phyloP scores from a whole-genome alignment of 2,888 invertebrate genomes.

The Panorpa germanica region DNA sequence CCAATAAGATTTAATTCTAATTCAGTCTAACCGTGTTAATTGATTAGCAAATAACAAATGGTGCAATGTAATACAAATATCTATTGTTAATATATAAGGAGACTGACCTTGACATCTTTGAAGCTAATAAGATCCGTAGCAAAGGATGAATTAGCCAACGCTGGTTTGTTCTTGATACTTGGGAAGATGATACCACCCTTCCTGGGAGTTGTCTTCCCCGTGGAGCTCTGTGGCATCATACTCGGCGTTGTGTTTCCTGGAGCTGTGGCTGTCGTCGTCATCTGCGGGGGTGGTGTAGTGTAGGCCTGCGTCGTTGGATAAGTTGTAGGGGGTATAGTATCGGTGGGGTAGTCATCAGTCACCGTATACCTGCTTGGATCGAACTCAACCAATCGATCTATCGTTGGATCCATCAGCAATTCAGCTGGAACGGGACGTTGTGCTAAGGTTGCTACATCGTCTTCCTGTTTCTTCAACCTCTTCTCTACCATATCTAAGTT shows the following conservation, averaged over 20 bases:
- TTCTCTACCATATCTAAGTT: constrained; percentile 76
- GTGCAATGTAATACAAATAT: too few species aligned
- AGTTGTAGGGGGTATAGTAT: constrained; percentile 20
- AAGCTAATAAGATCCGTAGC: constrained; percentile 56
- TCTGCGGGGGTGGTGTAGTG: constrained; percentile 14
- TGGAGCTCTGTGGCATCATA: constrained; percentile 13
- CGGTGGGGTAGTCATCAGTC: constrained; percentile 21
- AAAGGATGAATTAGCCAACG: constrained; percentile 66
- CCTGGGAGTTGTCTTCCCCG: constrained; percentile 28
- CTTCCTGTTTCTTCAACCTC: constrained; percentile 66
- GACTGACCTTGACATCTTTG: constrained; percentile 67
- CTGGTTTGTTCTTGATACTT: constrained; percentile 78
- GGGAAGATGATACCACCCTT: constrained; percentile 81
- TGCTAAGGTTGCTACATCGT: constrained; percentile 59
- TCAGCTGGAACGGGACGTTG: constrained; percentile 60
- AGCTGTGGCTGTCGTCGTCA: constrained; percentile 16
- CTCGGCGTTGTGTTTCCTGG: constrained; percentile 14
- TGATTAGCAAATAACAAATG: too few species aligned
- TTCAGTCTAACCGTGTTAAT: too few species aligned
- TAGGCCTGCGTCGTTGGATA: constrained; percentile 17
- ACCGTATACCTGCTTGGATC: constrained; percentile 41
- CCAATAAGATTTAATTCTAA: too few species aligned
- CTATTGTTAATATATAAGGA: too few species aligned
- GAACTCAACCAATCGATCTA: constrained; percentile 61
- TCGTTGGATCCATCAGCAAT: constrained; percentile 53